Base-by-base conservation (phyloP, 2,113 vertebrate genomes). In the Bufo bufo region DNA sequence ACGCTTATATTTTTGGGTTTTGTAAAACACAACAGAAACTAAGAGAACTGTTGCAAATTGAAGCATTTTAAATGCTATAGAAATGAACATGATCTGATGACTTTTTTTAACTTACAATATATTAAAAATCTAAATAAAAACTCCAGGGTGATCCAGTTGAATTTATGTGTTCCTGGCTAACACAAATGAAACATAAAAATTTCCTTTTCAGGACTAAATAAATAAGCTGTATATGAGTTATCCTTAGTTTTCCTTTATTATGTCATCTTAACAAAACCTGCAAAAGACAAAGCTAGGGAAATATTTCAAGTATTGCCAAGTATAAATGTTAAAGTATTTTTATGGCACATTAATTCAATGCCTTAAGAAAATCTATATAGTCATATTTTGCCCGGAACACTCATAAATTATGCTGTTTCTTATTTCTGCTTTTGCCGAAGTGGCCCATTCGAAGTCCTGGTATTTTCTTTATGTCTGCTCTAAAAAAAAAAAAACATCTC, bases 361-460 rank as follows among this genome's bases (percentile, higher is more conserved):
- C 91, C 90, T 90, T 89, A 87, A 91, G 90, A 92, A 94, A 93
- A 94, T 93, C 94, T 54, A 92, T 92, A 91, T 0, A 84, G 93
- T 47, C 90, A 92, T 92, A 92, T 92, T 92, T 90, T 92, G 92
- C 93, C 91, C 86, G 91, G 91, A 92, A 93, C 89, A 89, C 91
- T 93, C 92, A 92, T 94, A 94, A 94, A 94, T 94, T 92, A 93
- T 92, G 91, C 91, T 91, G 91, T 90, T 90, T 85, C 91, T 89
- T 33, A 79, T 43, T 86, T 0, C 3, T 85, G 90, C 91, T 90
- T 85, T 89, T 88, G 75, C 90, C 86, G 71, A 43, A 91, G 90
- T 33, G 83, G 89, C 49, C 90, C 90, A 90, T 93, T 92, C n/a
- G 65, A 93, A 94, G 89, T 86, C 56, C 0, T 85, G 90, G 7